These are phyloP conservation scores for Margaritifera margaritifera DNA, from an alignment of 2,888 invertebrate genomes.

Conservation along the genomic window DNA sequence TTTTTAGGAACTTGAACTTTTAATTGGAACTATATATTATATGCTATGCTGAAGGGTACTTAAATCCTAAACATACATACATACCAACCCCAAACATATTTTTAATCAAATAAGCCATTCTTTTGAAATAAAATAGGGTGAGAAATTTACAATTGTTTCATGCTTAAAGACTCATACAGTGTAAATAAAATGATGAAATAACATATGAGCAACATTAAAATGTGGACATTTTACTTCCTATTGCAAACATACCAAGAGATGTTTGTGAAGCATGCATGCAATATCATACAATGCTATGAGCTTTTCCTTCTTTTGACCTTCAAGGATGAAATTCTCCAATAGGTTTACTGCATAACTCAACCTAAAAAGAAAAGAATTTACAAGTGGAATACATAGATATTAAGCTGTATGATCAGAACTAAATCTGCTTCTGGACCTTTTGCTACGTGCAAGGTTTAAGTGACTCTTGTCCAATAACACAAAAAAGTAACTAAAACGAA, in stretches of 20 bases:
- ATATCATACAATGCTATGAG: constrained; percentile 8
- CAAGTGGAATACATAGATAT: no score
- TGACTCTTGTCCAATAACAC: no score
- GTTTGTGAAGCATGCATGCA: constrained; percentile 8
- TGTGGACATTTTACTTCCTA: neutral
- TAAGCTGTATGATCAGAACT: no score
- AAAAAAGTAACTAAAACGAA: no score
- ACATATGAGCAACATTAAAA: neutral
- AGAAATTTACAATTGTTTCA: neutral
- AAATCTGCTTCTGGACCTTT: no score
- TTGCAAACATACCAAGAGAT: constrained; percentile 2
- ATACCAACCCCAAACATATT: no score
- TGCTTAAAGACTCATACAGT: neutral
- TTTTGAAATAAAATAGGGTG: neutral
- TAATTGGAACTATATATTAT: constrained; percentile 6
- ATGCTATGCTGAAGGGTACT: constrained; percentile 4
- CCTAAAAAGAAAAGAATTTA: no score
- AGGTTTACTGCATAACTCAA: no score
- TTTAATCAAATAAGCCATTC: neutral
- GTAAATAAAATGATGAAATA: neutral
- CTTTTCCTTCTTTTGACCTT: no score
- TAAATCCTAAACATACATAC: constrained; percentile 2
- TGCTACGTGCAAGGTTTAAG: no score
- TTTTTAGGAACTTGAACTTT: neutral
- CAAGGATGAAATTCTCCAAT: no score